These are phyloP conservation scores for Loxodonta africana DNA, from an alignment of 2,113 vertebrate genomes.

Conservation along the genomic window DNA sequence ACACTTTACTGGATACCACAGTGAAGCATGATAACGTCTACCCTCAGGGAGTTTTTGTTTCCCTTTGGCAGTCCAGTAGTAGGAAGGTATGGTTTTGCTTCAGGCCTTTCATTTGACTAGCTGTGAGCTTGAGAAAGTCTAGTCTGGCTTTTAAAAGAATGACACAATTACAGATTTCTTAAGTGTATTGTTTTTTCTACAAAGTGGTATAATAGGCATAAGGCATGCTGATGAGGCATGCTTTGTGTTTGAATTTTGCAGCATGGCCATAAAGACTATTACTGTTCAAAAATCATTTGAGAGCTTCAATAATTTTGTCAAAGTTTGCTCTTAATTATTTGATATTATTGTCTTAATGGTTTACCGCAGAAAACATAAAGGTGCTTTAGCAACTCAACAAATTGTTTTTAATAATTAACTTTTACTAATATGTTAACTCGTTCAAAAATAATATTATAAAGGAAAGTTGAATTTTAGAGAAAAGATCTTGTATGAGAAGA, in stretches of 20 bases:
- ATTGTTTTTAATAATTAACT: not conserved
- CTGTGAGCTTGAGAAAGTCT: not conserved
- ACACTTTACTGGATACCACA: not conserved
- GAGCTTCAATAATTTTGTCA: not conserved
- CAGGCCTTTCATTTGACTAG: not conserved
- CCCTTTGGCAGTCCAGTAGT: not conserved
- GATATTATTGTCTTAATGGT: not conserved
- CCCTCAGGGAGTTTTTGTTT: not conserved
- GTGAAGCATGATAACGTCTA: not conserved
- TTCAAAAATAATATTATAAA: not conserved
- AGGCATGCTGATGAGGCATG: not conserved
- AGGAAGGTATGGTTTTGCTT: not conserved
- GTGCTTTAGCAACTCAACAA: not conserved
- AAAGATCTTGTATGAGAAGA: not conserved
- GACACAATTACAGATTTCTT: not conserved
- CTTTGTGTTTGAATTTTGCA: not conserved
- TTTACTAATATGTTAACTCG: not conserved
- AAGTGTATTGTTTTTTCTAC: not conserved
- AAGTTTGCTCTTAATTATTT: not conserved
- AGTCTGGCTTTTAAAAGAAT: not conserved
- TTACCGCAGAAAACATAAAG: not conserved
- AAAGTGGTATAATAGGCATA: not conserved
- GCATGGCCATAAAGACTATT: not conserved
- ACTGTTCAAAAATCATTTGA: not conserved
- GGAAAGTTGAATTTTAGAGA: not conserved